These are phyloP conservation scores for Baryphthengus martii DNA, from an alignment of 2,113 vertebrate genomes.

Conservation along the genomic window DNA sequence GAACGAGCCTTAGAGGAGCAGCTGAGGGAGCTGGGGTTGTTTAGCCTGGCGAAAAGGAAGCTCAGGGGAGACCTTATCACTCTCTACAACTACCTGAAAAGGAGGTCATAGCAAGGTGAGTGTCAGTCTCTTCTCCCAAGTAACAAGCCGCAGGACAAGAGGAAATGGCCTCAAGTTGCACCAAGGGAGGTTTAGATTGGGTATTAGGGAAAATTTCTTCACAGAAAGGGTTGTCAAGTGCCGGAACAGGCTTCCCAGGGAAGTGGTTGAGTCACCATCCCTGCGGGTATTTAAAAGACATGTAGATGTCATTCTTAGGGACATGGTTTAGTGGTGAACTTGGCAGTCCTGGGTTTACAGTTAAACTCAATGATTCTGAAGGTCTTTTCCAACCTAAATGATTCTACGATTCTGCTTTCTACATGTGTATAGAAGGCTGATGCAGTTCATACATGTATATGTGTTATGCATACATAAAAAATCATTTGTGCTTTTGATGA, in stretches of 20 bases:
- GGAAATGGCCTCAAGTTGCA: accelerated
- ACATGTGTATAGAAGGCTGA: background rate
- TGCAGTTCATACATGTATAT: background rate
- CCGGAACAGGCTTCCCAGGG: background rate
- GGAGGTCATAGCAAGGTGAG: accelerated
- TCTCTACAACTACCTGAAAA: background rate
- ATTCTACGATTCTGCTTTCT: background rate
- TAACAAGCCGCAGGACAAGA: background rate
- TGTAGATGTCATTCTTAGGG: background rate
- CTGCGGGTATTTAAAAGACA: background rate
- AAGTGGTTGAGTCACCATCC: background rate
- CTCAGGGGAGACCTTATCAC: accelerated
- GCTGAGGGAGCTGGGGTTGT: background rate
- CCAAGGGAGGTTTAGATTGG: background rate
- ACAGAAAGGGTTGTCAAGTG: background rate
- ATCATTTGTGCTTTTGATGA: background rate
- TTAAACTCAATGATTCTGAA: background rate
- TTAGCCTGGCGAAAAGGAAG: background rate
- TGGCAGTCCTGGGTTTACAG: background rate
- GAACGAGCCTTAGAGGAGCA: accelerated
- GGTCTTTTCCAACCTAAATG: background rate
- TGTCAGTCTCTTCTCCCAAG: background rate
- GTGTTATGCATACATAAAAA: background rate
- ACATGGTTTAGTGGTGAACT: background rate
- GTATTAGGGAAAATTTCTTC: background rate